phyloP scores from a whole-genome alignment of 2,797 vertebrate species.

The Poecilia velifera region DNA sequence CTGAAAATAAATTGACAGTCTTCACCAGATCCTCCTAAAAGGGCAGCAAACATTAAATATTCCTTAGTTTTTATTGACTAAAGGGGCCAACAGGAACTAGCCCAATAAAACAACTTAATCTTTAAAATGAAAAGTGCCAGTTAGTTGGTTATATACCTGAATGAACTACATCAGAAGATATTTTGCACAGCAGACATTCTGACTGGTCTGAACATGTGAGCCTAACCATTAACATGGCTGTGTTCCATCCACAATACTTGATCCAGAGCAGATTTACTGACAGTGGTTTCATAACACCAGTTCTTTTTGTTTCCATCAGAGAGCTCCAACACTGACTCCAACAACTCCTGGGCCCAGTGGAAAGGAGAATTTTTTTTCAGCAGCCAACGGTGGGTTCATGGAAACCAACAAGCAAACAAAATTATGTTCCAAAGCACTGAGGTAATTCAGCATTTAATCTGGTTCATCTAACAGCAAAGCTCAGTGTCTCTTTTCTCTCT shows the following conservation, averaged over 20 bases:
- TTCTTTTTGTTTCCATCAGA: not conserved
- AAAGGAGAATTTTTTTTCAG: not conserved
- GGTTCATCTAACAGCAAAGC: not conserved
- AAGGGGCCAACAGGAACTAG: slow-evolving; percentile 27
- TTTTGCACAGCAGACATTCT: not conserved
- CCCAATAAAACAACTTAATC: not conserved
- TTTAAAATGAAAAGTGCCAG: not conserved
- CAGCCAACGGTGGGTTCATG: not conserved
- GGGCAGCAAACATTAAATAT: slow-evolving; percentile 31
- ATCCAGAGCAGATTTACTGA: not conserved
- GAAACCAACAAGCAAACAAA: not conserved
- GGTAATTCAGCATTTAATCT: not conserved
- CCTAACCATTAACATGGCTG: not conserved
- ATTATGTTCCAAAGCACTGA: not conserved
- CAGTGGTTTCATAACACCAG: not conserved
- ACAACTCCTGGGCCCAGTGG: not conserved
- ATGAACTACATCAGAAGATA: not conserved
- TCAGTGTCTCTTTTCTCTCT: not conserved
- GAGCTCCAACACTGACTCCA: not conserved
- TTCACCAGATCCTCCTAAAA: slow-evolving; percentile 34
- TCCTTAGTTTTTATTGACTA: slow-evolving; percentile 50
- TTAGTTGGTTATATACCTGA: not conserved
- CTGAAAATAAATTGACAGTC: slow-evolving; percentile 5
- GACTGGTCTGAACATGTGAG: not conserved
- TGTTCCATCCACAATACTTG: not conserved